Base-by-base conservation (phyloP, 2,888 invertebrate species). In the Ochlodes sylvanus region DNA sequence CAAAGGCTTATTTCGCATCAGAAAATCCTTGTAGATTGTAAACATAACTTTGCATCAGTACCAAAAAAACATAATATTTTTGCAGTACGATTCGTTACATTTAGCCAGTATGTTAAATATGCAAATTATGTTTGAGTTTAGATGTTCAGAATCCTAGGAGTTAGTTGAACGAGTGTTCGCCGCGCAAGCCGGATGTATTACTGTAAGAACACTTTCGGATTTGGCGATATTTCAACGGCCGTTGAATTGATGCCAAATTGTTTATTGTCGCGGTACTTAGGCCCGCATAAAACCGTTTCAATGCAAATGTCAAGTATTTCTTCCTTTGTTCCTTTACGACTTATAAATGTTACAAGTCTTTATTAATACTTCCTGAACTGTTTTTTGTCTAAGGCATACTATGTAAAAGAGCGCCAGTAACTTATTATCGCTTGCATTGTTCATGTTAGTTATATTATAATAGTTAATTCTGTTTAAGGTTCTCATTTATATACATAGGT, bases 191-290 rank as follows among this genome's bases (percentile, higher is more conserved):
- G 65, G 65, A 66, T 66, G 42, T 17, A 60, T 66, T 66, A 41
- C 52, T 42, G 27, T 27, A 34, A 50, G 52, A 60, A 66, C 66
- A 66, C 66, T 66, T 66, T 66, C 66, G 52, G 66, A 66, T 60
- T 60, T 67, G 61, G 61, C 67, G 60, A 61, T 61, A 61, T 55
- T 67, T 61, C 61, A 67, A 67, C 61, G 17, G 44, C 42, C 44
- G 55, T 41, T 67, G 67, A 67, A 61, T 7, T 55, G 55, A 44
- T 61, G 67, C 67, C 67, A 67, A 67, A 67, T 67, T 61, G 67
- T 61, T 67, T 61, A 67, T 67, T 67, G 67, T 55, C 52, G 27
- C 54, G 54, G 61, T 44, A 67, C 47, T 54, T 67, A 67, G 55
- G 41, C 44, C 15, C 42, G 44, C 34, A 34, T 61, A 55, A 67